phyloP scores from a whole-genome alignment of 2,888 invertebrate genomes.

The Therioaphis trifolii region DNA sequence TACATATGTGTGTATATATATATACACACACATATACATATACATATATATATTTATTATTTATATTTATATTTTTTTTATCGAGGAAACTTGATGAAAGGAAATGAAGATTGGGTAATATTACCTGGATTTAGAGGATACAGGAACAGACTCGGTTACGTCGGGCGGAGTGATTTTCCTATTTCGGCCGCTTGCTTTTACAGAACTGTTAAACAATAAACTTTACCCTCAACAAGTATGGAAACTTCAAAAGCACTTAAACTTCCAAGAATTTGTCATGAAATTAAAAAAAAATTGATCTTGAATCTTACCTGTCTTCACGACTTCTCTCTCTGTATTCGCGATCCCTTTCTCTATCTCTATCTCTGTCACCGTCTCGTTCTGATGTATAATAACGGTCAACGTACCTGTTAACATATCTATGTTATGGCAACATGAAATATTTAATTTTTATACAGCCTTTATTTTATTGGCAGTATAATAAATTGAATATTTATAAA shows the following conservation, averaged over 20 bases:
- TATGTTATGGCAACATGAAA: constrained; percentile 52
- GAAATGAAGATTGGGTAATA: constrained; percentile 62
- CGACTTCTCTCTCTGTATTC: constrained; percentile 83
- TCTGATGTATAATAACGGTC: constrained; percentile 63
- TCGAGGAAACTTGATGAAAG: constrained; percentile 49
- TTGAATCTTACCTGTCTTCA: constrained; percentile 77
- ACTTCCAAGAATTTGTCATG: constrained; percentile 46
- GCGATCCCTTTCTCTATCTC: constrained; percentile 73
- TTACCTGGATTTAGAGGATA: constrained; percentile 72
- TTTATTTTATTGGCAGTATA: neutral
- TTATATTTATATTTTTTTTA: constrained; percentile 16
- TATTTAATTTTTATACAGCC: constrained; percentile 28
- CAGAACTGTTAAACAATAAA: constrained; percentile 66
- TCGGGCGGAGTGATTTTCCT: constrained; percentile 76
- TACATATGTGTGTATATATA: neutral
- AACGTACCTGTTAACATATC: constrained; percentile 63
- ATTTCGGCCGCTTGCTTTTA: constrained; percentile 66
- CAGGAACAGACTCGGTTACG: constrained; percentile 70
- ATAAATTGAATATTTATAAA: neutral
- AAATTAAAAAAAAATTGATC: constrained; percentile 34
- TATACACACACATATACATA: too few species aligned
- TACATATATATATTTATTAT: too few species aligned
- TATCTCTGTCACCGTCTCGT: constrained; percentile 84
- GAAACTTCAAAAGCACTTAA: constrained; percentile 56
- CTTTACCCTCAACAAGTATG: constrained; percentile 57